Evolutionary conservation across 2,113 vertebrate species (phyloP), one percentile per base, ranked within the genome.

Genomic region (Hirundichthys speculiger): DNA sequence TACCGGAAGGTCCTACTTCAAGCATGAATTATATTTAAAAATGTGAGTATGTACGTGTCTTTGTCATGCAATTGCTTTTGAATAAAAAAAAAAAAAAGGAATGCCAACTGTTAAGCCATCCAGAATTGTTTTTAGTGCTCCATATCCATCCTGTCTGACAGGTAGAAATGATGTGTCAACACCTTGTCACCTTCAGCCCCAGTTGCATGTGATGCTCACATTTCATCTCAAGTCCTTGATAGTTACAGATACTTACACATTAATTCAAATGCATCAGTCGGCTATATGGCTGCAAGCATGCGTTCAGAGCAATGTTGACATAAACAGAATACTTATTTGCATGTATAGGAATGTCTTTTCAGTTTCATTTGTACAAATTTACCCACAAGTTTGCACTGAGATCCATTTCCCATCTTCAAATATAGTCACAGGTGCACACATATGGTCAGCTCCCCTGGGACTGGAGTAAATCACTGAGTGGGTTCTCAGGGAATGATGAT

Each of bases 401-500:
- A 66, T 69, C 53, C 59, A 80, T 86, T 75, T 68, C 57, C 81
- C 78, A 70, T 75, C 59, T 57, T 83, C 64, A 85, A 66, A 82
- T 75, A 61, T 53, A 80, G 66, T 52, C 66, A 64, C 16, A 76
- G 46, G 18, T 57, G 24, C 69, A 30, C 77, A 64, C 52, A 74
- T 50, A 62, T 68, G 50, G 70, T 58, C n/a, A 5, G 18, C 64
- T 72, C 63, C 67, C 15, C 20, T 1, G 77, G 69, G 61, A 25
- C 58, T 62, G 49, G 56, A 81, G 61, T 79, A 76, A 78, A 86
- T 79, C 83, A 79, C 60, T 64, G 75, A 85, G 68, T 65, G 57
- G 81, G 78, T 80, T 73, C 49, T 72, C 24, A 5, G 48, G 83
- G 81, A 88, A 64, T 67, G 78, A 71, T 80, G 81, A 67, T 84